A percentile compares a stretch with the other conserved stretches of the same genome.
These are phyloP conservation scores for Euproctis similis DNA, from an alignment of 2,888 invertebrate genomes.

Conservation along the genomic window DNA sequence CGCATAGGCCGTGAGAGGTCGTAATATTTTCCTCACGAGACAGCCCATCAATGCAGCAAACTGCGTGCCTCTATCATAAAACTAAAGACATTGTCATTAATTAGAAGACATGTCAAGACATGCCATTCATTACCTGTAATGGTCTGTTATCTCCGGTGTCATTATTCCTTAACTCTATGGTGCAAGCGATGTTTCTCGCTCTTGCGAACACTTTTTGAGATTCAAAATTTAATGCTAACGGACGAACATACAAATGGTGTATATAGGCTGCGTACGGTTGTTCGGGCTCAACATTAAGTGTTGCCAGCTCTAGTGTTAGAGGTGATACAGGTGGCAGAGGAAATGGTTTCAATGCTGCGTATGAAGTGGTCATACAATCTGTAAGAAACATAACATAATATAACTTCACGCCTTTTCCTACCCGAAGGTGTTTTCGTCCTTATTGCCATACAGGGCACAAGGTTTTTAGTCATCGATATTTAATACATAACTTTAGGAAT, in stretches of 20 bases:
- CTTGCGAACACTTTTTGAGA: constrained; percentile 93
- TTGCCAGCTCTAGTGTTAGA: constrained; percentile 89
- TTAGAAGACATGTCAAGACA: background rate
- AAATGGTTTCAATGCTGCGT: constrained; percentile 90
- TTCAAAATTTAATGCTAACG: constrained; percentile 89
- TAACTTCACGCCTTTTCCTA: too few relatives aligned
- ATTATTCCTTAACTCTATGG: constrained; percentile 89
- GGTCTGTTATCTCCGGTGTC: constrained; percentile 79
- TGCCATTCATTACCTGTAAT: constrained; percentile 83
- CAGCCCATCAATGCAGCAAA: too few relatives aligned
- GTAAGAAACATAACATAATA: too few relatives aligned
- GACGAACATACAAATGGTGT: constrained; percentile 96
- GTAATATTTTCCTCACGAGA: too few relatives aligned
- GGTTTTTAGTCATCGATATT: too few relatives aligned
- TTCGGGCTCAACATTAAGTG: constrained; percentile 83
- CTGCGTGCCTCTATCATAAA: too few relatives aligned
- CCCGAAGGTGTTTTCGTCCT: too few relatives aligned
- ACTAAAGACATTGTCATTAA: background rate
- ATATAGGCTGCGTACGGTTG: constrained; percentile 89
- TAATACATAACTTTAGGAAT: too few relatives aligned
- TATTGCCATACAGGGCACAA: too few relatives aligned
- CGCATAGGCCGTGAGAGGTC: too few relatives aligned
- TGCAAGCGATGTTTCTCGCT: constrained; percentile 95
- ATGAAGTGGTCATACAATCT: constrained; percentile 90
- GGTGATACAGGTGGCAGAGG: constrained; percentile 84